Evolutionary conservation across 2,888 invertebrate genomes (phyloP).

Genomic region (Athetis lepigone): DNA sequence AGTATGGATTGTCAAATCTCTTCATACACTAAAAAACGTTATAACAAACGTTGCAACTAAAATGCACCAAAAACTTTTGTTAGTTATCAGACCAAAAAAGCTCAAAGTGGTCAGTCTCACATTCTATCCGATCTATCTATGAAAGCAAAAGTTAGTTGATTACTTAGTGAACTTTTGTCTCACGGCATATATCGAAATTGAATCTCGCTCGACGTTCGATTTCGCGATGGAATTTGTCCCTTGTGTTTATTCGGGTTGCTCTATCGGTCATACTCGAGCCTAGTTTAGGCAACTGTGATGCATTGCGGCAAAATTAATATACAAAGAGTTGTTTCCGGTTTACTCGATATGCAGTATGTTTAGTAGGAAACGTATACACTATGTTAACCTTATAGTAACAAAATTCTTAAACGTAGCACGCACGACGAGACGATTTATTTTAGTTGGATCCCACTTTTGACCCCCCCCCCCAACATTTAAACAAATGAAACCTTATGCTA

Average conservation of each 20-base stretch:
- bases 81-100: conserved; percentile 2
- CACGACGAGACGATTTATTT: background rate
- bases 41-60: too few relatives aligned
- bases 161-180: conserved; percentile 50
- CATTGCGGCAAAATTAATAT: conserved; percentile 30
- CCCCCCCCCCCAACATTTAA: too few relatives aligned
- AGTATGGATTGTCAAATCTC: too few relatives aligned
- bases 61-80: too few relatives aligned
- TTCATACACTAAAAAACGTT: too few relatives aligned
- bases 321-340: conserved; percentile 4
- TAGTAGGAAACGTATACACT: background rate
- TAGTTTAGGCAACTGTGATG: conserved; percentile 26
- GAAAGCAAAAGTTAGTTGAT: conserved; percentile 47
- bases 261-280: conserved; percentile 18
- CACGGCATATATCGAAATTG: conserved; percentile 46
- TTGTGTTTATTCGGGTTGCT: conserved; percentile 26
- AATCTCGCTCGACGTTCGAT: conserved; percentile 29
- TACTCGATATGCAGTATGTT: background rate
- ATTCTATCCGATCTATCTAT: conserved; percentile 14
- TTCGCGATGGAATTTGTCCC: conserved; percentile 33
- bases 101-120: background rate
- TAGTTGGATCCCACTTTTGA: too few relatives aligned
- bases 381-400: background rate
- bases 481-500: background rate
- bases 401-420: too few relatives aligned